These are phyloP conservation scores for Pseudococcus jackbeardsleyi DNA, from an alignment of 2,888 invertebrate genomes.

Conservation along the genomic window DNA sequence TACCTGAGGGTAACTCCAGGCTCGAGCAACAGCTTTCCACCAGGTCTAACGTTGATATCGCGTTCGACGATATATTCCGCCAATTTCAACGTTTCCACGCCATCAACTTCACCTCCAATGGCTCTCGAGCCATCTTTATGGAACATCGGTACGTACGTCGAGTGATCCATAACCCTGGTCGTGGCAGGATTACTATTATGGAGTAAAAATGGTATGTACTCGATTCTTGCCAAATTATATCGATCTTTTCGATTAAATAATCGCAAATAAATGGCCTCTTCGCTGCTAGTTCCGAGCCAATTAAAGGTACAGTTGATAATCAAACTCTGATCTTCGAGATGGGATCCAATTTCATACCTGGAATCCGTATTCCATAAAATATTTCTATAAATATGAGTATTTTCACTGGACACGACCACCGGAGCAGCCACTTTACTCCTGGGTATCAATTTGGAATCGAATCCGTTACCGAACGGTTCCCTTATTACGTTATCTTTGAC, in stretches of 20 bases:
- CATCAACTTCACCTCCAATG: slow-evolving; percentile 94
- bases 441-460: slow-evolving; percentile 81
- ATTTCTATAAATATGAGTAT: slow-evolving; percentile 89
- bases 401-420: slow-evolving; percentile 90
- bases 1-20: slow-evolving; percentile 85
- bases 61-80: slow-evolving; percentile 92
- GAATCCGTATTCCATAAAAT: slow-evolving; percentile 92
- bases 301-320: slow-evolving; percentile 94
- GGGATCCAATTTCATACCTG: slow-evolving; percentile 94
- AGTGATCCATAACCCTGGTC: slow-evolving; percentile 82
- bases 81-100: slow-evolving; percentile 83
- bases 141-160: slow-evolving; percentile 84
- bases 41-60: slow-evolving; percentile 91
- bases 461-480: slow-evolving; percentile 80
- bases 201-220: slow-evolving; percentile 90
- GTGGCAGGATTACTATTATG: slow-evolving; percentile 92
- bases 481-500: slow-evolving; percentile 86
- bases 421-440: slow-evolving; percentile 94
- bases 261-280: slow-evolving; percentile 81
- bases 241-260: slow-evolving; percentile 89
- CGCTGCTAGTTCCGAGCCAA: slow-evolving; percentile 87
- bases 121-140: slow-evolving; percentile 78
- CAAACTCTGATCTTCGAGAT: slow-evolving; percentile 93
- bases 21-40: slow-evolving; percentile 89
- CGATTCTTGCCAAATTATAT: slow-evolving; percentile 93